Base-by-base conservation (phyloP, 2,113 vertebrate genomes). In the Hippocampus comes region DNA sequence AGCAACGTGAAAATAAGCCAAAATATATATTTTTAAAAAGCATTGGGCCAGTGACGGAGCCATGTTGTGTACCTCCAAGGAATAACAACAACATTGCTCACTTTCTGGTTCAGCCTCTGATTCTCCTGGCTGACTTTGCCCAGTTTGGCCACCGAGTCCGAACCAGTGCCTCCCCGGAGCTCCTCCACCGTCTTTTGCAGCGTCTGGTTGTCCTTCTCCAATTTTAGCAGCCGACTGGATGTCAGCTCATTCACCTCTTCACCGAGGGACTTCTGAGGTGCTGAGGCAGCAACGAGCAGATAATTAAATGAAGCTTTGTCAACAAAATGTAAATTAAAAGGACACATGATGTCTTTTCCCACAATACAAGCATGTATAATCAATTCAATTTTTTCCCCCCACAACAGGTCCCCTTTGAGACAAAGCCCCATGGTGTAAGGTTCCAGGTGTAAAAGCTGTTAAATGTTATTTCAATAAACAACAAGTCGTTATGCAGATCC, bases 161-260 rank as follows among this genome's bases (percentile, higher is more conserved):
- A 92, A 76, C 87, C 74, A 73, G 91, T 67, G 42, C 88, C 79
- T 74, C 85, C 93, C 71, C 91, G 93, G 75, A 99, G 93, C 34
- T 98, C 95, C 87, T 99, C 95, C 82, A 99, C 93, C 0, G 94
- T 97, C 89, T 95, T 97, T 84, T 94, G 88, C 84, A 99, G 93
- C 17, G 91, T 93, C 90, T 99, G 97, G 90, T 99, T 99, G 91
- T 99, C 97, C 92, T 96, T 99, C 85, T 99, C 97, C 83, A 99
- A 51, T 83, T 97, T 98, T 68, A 99, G 83, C 73, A 99, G 92
- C 8, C 93, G 94, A 84, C 97, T 99, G 30, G 97, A 98, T 21
- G 95, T 95, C 88, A 96, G 85, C 65, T 99, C 97, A 76, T 94
- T 99, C 63, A 99, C 97, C 75, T 99, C 97, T 59, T 97, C 95